These are phyloP conservation scores for Drosophila parthenogenetica DNA, from an alignment of 2,888 invertebrate genomes.

Conservation along the genomic window DNA sequence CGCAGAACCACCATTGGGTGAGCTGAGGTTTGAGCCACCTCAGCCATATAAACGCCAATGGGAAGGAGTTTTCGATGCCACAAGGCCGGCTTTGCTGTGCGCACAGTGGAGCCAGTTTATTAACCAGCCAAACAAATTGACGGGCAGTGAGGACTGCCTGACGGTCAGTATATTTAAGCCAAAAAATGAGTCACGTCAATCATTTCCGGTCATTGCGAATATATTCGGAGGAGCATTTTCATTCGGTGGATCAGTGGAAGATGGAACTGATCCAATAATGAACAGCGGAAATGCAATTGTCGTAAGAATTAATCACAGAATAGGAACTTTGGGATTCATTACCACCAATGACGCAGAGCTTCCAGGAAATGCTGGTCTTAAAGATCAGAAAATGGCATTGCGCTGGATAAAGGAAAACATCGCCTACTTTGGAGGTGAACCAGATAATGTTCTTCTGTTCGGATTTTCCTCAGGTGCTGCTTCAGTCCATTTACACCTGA, in stretches of 20 bases:
- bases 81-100: constrained; percentile 87
- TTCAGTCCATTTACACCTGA: constrained; percentile 90
- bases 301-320: constrained; percentile 89
- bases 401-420: constrained; percentile 54
- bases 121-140: constrained; percentile 58
- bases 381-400: constrained; percentile 57
- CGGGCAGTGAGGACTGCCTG: constrained; percentile 89
- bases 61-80: constrained; percentile 85
- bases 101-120: constrained; percentile 87
- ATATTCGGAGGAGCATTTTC: constrained; percentile 91
- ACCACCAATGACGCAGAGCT: constrained; percentile 89
- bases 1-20: constrained; percentile 89
- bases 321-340: constrained; percentile 91
- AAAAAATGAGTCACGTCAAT: constrained; percentile 32
- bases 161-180: constrained; percentile 89
- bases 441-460: constrained; percentile 88
- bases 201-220: constrained; percentile 88
- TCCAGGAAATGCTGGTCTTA: constrained; percentile 83
- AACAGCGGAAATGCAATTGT: constrained; percentile 87
- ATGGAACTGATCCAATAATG: constrained; percentile 86
- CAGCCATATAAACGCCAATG: constrained; percentile 63
- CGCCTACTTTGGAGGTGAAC: constrained; percentile 84
- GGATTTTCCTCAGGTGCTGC: constrained; percentile 92
- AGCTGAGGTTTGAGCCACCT: constrained; percentile 86
- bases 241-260: constrained; percentile 85